phyloP scores from a whole-genome alignment of 2,113 vertebrate species.

The Pollachius pollachius region DNA sequence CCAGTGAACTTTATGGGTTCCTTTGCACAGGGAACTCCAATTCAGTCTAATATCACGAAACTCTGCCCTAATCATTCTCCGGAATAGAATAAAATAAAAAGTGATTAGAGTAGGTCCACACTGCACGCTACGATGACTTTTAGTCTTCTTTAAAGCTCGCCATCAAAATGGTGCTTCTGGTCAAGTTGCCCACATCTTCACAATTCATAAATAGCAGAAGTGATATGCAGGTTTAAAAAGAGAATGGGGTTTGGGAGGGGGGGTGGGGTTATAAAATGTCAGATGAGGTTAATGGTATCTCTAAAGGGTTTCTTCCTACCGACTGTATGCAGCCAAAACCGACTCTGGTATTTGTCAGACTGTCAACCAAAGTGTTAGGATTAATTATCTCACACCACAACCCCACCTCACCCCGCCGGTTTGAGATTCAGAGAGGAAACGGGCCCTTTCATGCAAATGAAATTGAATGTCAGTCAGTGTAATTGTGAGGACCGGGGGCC shows the following conservation, averaged over 20 bases:
- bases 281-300: conserved; percentile 66
- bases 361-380: conserved; percentile 65
- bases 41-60: conserved; percentile 1
- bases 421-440: conserved; percentile 69
- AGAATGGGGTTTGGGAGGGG: too few relatives aligned
- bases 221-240: conserved; percentile 27
- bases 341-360: conserved; percentile 60
- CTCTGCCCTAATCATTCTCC: background rate
- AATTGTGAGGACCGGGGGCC: conserved; percentile 62
- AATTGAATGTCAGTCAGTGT: conserved; percentile 77
- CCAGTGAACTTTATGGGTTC: background rate
- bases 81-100: conserved; percentile 11
- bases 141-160: conserved; percentile 1
- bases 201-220: conserved; percentile 56
- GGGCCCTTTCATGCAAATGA: conserved; percentile 72
- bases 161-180: conserved; percentile 20
- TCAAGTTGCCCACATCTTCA: conserved; percentile 26
- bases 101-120: too few relatives aligned
- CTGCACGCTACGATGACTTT: conserved; percentile 10
- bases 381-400: conserved; percentile 70
- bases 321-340: conserved; percentile 41
- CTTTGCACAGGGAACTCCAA: background rate
- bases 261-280: conserved; percentile 40
- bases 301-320: conserved; percentile 62
- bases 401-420: conserved; percentile 60